Base-by-base conservation (phyloP, 2,797 vertebrate species). In the Bryconaethiops microstoma region DNA sequence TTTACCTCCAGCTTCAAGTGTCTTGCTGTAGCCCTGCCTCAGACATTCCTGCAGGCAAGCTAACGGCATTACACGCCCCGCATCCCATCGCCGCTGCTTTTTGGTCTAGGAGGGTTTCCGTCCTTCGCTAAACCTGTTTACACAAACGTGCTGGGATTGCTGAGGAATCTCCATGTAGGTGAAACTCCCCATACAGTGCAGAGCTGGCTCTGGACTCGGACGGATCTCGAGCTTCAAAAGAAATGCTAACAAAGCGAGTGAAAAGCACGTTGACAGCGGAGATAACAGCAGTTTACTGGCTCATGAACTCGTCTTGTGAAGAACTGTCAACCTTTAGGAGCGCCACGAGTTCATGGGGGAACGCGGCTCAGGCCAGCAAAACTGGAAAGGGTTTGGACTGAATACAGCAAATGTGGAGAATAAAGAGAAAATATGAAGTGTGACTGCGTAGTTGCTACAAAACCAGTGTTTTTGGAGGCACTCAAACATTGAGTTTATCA, bases 51-150 rank as follows among this genome's bases (percentile, higher is more conserved):
- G 19, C 17, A 55, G 19, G 1, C 54, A 55, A 0, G 29, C 63
- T 39, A 19, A 35, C 12, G 42, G 40, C 29, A 39, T 40, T 39
- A 17, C 16, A 19, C 12, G 4, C 10, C n/a, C 29, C 42, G 23
- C 63, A 69, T 69, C 17, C 21, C 12, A n/a, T 69, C 42, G 8
- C 65, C 3, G 40, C 12, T 48, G 5, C 12, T 25, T 25, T 70
- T 6, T 2, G n/a, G 19, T 14, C 45, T 17, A 29, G 68, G 48
- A 52, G 45, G 68, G 45, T 16, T 17, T 23, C 14, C 16, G 29
- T 57, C 21, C 76, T 17, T 69, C 48, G 9, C 19, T 59, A 78
- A 74, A 84, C 52, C 75, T 25, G 25, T 81, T 39, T 78, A 48
- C 59, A 55, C 64, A 63, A 60, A 63, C 63, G 12, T 59, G 68